phyloP scores from a whole-genome alignment of 2,888 invertebrate genomes.

The Leptinotarsa juncta region DNA sequence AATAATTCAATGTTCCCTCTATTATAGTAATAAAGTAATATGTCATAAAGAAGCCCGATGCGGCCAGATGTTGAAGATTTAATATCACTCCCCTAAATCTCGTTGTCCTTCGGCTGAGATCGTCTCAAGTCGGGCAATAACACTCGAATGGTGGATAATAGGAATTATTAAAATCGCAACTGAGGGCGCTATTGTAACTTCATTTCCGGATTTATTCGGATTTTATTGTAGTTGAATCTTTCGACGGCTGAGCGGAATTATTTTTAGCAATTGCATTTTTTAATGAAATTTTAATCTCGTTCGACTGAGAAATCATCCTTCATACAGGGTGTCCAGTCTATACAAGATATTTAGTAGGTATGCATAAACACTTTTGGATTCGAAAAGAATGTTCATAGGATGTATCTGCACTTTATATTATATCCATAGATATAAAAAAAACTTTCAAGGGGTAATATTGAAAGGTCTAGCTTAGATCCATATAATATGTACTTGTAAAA shows the following conservation, averaged over 20 bases:
- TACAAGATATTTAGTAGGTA: too few species aligned
- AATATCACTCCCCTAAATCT: constrained; percentile 59
- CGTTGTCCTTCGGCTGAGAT: constrained; percentile 43
- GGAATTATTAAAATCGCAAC: constrained; percentile 50
- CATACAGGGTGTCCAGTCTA: too few species aligned
- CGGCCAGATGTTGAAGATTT: constrained; percentile 66
- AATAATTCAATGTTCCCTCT: constrained; percentile 67
- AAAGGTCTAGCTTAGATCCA: too few species aligned
- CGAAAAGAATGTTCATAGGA: too few species aligned
- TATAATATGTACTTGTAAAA: too few species aligned
- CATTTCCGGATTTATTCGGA: constrained; percentile 50
- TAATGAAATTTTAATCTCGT: constrained; percentile 35
- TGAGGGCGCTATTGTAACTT: constrained; percentile 49
- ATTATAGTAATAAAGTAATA: constrained; percentile 68
- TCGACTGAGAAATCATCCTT: background rate
- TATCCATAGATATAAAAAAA: too few species aligned
- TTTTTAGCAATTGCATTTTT: constrained; percentile 27
- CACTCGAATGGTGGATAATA: constrained; percentile 51
- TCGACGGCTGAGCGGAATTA: constrained; percentile 24
- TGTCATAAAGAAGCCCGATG: constrained; percentile 65
- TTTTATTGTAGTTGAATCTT: constrained; percentile 35
- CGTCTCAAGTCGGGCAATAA: constrained; percentile 41
- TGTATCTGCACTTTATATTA: too few species aligned
- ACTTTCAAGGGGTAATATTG: too few species aligned
- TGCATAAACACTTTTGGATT: too few species aligned